Base-by-base conservation (phyloP, 1,140 invertebrate species). In the Acromyrmex heyeri region DNA sequence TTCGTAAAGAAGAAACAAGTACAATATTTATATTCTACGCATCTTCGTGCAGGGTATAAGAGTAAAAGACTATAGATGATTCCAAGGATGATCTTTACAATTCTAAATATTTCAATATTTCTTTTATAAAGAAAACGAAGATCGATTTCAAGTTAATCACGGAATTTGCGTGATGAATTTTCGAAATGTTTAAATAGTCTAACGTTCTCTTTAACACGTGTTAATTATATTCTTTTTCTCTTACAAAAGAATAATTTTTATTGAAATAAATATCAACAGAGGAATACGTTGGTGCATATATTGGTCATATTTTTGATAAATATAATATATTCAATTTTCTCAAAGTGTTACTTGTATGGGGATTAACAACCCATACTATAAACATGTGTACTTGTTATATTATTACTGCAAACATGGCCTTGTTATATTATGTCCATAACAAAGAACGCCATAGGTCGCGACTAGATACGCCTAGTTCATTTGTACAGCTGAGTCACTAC, bases 401-500 rank as follows among this genome's bases (percentile, higher is more conserved):
- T 18, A 64, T 34, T n/a, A 27, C 24, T 64, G 12, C 34, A 55
- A 30, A 44, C n/a, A 5, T 12, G 14, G 16, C 53, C 69, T 30
- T 24, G 65, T 55, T 72, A 72, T 21, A 27, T 61, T 83, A 48
- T 34, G 38, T n/a, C 14, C 69, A 61, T 18, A 27, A 14, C 27
- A n/a, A 27, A 65, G 44, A 59, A 65, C 38, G 38, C 38, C 59
- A 21, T 65, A 65, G 5, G 48, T 18, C 27, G 55, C 53, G 21
- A 34, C 48, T 85, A 64, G 73, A 30, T 64, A 57, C 85, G 78
- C 76, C 82, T 73, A 89, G 67, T 82, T 79, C 89, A 92, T 93
- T 93, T 93, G 86, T 88, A 92, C 90, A 91, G 89, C 90, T 93
- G 93, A 94, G 73, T 92, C 92, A 94, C 86, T 91, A 91, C 64